Conservation (phyloP, 2,113 vertebrate genomes). For the Pollachius pollachius region DNA sequence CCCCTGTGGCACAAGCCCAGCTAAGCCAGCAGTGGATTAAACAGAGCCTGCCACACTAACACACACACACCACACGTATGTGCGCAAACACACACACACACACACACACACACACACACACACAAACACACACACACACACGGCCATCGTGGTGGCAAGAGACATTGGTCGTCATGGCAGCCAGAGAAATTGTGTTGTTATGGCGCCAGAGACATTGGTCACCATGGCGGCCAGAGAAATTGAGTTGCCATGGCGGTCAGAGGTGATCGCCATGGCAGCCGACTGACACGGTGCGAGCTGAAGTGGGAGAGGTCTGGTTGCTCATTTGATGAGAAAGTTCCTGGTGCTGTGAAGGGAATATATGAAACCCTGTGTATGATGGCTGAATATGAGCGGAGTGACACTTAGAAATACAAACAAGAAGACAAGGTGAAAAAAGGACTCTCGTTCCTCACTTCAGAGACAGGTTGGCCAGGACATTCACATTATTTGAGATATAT, state of each 20-base stretch:
- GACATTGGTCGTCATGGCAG: no score
- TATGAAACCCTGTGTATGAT: no score
- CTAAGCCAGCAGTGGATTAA: constrained; percentile 47
- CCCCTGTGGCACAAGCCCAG: constrained; percentile 36
- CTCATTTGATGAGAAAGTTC: constrained; percentile 35
- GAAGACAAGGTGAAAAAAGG: no score
- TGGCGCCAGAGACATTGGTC: constrained; percentile 13
- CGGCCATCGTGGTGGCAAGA: neutral
- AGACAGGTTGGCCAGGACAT: no score
- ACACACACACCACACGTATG: constrained; percentile 5
- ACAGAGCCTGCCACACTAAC: constrained; percentile 20
- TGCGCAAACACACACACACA: neutral
- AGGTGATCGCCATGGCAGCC: no score
- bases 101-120: neutral
- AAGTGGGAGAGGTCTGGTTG: constrained; percentile 37
- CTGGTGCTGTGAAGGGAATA: constrained; percentile 40
- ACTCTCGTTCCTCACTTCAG: no score
- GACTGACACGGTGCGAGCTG: neutral
- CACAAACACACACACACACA: neutral
- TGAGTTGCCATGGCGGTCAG: no score
- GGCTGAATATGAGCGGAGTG: no score
- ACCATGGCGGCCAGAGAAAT: no score
- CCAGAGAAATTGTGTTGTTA: no score
- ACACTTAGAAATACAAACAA: no score
- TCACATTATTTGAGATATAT: no score